Conservation (phyloP, 37 sponge, comb jelly and placozoan genomes). For the Crambe crambe region DNA sequence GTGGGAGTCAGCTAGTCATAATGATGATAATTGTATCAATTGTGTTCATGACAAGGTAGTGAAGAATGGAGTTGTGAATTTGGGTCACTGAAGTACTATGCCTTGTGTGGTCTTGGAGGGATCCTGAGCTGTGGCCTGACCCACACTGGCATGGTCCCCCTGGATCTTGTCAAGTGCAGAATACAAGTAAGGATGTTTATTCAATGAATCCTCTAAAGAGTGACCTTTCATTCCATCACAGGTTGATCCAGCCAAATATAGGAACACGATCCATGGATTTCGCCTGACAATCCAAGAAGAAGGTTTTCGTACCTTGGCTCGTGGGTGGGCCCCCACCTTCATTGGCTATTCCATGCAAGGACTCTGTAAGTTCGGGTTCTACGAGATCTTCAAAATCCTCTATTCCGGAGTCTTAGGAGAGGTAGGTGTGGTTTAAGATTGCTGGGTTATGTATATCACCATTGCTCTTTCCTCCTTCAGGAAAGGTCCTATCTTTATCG, state of each 20-base stretch:
- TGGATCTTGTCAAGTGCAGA: constrained; percentile 98
- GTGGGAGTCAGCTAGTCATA: too few species aligned
- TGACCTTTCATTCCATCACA: background rate
- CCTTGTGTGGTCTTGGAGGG: constrained; percentile 98
- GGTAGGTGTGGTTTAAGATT: constrained; percentile 27
- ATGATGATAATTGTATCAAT: too few species aligned
- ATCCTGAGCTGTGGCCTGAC: constrained; percentile 99
- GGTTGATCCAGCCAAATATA: constrained; percentile 97
- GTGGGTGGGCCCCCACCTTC: constrained; percentile 99
- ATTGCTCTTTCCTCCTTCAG: constrained; percentile 28
- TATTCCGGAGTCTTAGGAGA: constrained; percentile 93
- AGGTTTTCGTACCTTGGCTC: constrained; percentile 81
- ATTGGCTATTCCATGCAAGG: constrained; percentile 99
- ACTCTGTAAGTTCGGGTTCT: constrained; percentile 97
- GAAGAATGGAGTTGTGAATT: constrained; percentile 90
- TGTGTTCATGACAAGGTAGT: background rate
- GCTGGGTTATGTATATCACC: background rate
- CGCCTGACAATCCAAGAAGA: constrained; percentile 78
- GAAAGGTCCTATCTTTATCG: constrained; percentile 88
- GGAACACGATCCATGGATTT: constrained; percentile 81
- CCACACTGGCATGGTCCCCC: constrained; percentile 96
- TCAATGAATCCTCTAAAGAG: too few species aligned
- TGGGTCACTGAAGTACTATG: constrained; percentile 96
- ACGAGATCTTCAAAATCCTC: constrained; percentile 96
- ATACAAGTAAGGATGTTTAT: constrained; percentile 97